Conservation (phyloP, 2,113 vertebrate species). For the Syrrhaptes paradoxus region DNA sequence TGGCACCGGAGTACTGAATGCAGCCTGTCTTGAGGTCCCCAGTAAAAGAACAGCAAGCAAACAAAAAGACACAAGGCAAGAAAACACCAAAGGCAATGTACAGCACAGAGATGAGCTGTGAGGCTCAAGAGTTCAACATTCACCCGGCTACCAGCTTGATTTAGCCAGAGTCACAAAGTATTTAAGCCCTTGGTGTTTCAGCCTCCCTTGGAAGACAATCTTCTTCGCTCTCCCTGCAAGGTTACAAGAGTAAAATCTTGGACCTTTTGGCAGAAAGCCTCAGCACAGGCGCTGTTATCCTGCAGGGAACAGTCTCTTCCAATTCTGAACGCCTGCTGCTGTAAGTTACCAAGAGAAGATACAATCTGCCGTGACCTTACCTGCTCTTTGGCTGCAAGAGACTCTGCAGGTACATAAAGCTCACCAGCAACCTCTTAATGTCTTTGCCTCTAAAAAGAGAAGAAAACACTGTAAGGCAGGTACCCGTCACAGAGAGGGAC, state of each 20-base stretch:
- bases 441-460: constrained; percentile 86
- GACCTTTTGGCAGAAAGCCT: neutral
- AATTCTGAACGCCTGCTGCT: neutral
- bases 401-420: constrained; percentile 97
- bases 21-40: too few relatives aligned
- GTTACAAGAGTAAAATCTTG: neutral
- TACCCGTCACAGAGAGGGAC: neutral
- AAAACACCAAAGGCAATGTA: neutral
- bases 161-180: neutral
- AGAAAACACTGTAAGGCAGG: neutral
- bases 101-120: neutral
- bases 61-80: neutral
- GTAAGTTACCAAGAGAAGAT: neutral
- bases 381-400: constrained; percentile 96
- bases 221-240: neutral
- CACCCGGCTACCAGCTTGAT: neutral
- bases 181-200: neutral
- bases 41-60: neutral
- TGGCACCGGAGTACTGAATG: neutral
- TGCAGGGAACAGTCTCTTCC: neutral
- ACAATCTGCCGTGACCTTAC: constrained; percentile 56
- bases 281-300: neutral
- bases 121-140: neutral
- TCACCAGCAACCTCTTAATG: constrained; percentile 94
- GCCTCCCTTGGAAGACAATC: neutral